Base-by-base conservation (phyloP, 2,797 vertebrate species). In the Chiroxiphia lanceolata region DNA sequence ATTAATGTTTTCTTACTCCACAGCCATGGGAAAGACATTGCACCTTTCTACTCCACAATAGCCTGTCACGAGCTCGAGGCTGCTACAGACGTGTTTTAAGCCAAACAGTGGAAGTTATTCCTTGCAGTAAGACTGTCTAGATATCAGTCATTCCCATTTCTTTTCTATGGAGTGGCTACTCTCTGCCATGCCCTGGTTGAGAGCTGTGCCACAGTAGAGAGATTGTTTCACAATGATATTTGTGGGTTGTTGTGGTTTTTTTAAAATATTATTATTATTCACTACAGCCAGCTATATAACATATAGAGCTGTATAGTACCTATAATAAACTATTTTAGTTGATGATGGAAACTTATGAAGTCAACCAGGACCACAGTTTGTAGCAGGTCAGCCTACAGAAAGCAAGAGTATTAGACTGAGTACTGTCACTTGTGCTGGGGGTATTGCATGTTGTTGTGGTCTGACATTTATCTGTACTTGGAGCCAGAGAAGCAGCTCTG, bases 21-120 rank as follows among this genome's bases (percentile, higher is more conserved):
- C 10, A 22, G 34, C 44, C 33, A 15, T 0, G 0, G 14, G 25
- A 56, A 36, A 79, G 13, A 19, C 17, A 22, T 3, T 20, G 5
- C 20, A 69, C 8, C n/a, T 72, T 74, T 45, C 27, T 53, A 16
- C 34, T 59, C 57, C 36, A 27, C 15, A 70, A 13, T 11, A 50
- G 19, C 26, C 25, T 59, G 10, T 10, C 51, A 36, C 1, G 2
- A 2, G 1, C 20, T 27, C 8, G 6, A 27, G 51, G 54, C 7
- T 14, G 8, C 9, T 34, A 3, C 26, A 45, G 2, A 19, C 2
- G 20, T 48, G 29, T n/a, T 82, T 65, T 36, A 44, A 59, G 8
- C 74, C 34, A 40, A 87, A 40, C 25, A 69, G 10, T 10, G 10
- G 27, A 38, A 31, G 34, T n/a, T 53, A 20, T 21, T 82, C 29